A percentile compares a stretch with the other conserved stretches of the same genome.
These are phyloP conservation scores for Melanotaenia trifasciata DNA, from an alignment of 2,797 vertebrate genomes.

Conservation along the genomic window DNA sequence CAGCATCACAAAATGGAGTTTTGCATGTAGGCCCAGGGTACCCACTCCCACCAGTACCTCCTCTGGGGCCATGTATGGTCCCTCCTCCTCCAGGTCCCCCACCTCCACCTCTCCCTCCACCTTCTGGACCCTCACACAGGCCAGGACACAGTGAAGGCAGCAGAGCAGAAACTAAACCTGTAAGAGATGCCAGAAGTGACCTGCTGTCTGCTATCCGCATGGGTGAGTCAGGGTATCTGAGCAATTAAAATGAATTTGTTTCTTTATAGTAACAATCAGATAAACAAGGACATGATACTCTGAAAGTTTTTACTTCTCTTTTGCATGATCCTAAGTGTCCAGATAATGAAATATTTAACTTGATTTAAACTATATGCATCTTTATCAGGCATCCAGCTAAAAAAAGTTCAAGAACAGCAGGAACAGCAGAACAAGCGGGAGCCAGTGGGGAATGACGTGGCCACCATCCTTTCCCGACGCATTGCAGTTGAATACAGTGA, in stretches of 20 bases:
- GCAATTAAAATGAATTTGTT: background rate
- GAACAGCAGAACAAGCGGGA: slow-evolving; percentile 93
- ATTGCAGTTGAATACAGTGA: slow-evolving; percentile 96
- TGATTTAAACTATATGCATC: slow-evolving; percentile 18
- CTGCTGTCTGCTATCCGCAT: slow-evolving; percentile 90
- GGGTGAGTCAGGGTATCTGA: slow-evolving; percentile 74
- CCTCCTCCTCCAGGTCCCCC: slow-evolving; percentile 81
- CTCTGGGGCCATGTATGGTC: slow-evolving; percentile 69
- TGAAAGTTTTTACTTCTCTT: background rate
- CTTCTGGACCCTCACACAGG: slow-evolving; percentile 45
- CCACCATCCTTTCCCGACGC: slow-evolving; percentile 94
- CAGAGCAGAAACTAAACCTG: slow-evolving; percentile 76
- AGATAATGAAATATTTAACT: background rate
- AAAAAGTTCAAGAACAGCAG: slow-evolving; percentile 95
- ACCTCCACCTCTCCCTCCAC: slow-evolving; percentile 68
- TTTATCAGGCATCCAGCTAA: slow-evolving; percentile 91
- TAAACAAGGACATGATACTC: background rate
- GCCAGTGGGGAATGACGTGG: slow-evolving; percentile 92
- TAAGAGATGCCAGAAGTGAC: slow-evolving; percentile 88
- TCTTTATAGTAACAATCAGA: background rate
- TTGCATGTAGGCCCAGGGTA: slow-evolving; percentile 61
- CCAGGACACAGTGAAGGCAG: slow-evolving; percentile 67
- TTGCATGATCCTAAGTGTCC: background rate
- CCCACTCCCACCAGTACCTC: slow-evolving; percentile 73
- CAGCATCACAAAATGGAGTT: slow-evolving; percentile 62